These are phyloP conservation scores for Platygyra sinensis DNA, from an alignment of 64 coral and sea anemone species.

Conservation along the genomic window DNA sequence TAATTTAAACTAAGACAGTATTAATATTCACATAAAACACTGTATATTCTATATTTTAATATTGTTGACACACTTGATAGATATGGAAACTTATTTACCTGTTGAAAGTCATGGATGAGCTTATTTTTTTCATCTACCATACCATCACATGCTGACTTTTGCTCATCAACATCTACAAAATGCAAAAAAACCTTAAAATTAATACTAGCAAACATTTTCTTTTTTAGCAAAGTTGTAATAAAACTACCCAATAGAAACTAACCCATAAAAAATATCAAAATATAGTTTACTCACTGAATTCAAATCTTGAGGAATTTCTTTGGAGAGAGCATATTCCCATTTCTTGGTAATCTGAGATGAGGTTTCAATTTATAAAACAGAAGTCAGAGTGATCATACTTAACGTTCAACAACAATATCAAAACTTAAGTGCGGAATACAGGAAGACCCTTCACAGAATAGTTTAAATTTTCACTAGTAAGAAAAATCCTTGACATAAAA, in stretches of 20 bases:
- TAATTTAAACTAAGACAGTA: too few species aligned
- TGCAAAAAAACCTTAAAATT: too few species aligned
- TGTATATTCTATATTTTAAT: too few species aligned
- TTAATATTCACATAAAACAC: too few species aligned
- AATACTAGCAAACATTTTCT: too few species aligned
- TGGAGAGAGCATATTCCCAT: slow-evolving; percentile 94
- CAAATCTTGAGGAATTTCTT: slow-evolving; percentile 96
- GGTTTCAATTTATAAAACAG: not conserved
- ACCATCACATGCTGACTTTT: slow-evolving; percentile 84
- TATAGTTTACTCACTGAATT: slow-evolving; percentile 67
- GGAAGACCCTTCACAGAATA: too few species aligned
- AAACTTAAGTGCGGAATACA: too few species aligned
- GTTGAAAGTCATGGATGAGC: slow-evolving; percentile 94
- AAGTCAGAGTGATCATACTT: not conserved
- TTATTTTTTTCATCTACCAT: slow-evolving; percentile 99
- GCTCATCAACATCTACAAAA: slow-evolving; percentile 84
- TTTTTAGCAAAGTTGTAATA: not conserved
- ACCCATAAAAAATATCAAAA: not conserved
- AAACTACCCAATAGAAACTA: not conserved
- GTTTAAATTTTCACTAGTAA: too few species aligned
- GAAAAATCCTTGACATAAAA: not conserved
- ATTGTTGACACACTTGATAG: not conserved
- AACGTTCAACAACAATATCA: not conserved
- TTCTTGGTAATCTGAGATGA: slow-evolving; percentile 89
- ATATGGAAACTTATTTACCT: slow-evolving; percentile 44